These are phyloP conservation scores for Drosophila barbarae DNA, from an alignment of 2,888 invertebrate genomes.

Conservation along the genomic window DNA sequence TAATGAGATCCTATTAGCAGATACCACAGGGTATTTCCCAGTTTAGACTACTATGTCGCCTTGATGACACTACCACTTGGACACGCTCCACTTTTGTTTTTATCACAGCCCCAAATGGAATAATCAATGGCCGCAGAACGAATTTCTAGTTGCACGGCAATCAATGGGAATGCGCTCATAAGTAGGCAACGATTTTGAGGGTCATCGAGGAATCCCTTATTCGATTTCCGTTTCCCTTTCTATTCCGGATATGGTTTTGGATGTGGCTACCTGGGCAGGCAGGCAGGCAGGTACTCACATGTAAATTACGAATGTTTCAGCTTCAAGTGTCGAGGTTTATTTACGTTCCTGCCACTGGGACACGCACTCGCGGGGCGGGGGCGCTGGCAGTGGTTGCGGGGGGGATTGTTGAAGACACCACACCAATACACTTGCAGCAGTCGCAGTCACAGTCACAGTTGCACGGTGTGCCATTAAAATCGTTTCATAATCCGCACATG, in stretches of 20 bases:
- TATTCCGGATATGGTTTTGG: slow-evolving; percentile 5
- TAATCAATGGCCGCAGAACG: slow-evolving; percentile 33
- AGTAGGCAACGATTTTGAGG: slow-evolving; percentile 55
- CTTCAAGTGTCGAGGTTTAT: slow-evolving; percentile 58
- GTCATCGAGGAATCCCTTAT: slow-evolving; percentile 25
- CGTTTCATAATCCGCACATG: slow-evolving; percentile 60
- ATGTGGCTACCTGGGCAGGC: not conserved
- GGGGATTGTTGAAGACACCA: slow-evolving; percentile 28
- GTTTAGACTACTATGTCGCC: not conserved
- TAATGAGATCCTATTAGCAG: not conserved
- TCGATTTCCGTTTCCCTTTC: slow-evolving; percentile 24
- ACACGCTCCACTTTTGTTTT: slow-evolving; percentile 33
- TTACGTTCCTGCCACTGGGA: slow-evolving; percentile 56
- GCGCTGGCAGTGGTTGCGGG: slow-evolving; percentile 21
- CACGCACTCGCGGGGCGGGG: slow-evolving; percentile 27
- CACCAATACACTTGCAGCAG: slow-evolving; percentile 49
- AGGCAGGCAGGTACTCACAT: slow-evolving; percentile 57
- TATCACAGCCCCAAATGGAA: slow-evolving; percentile 39
- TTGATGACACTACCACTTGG: slow-evolving; percentile 22
- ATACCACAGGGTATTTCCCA: slow-evolving; percentile 3
- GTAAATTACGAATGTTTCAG: slow-evolving; percentile 54
- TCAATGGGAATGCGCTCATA: slow-evolving; percentile 48
- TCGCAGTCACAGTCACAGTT: slow-evolving; percentile 51
- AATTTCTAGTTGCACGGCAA: slow-evolving; percentile 24
- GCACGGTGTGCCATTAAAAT: slow-evolving; percentile 41